A percentile compares a stretch with the other conserved stretches of the same genome.
These are phyloP conservation scores for Mythimna impura DNA, from an alignment of 2,888 invertebrate species.

Conservation along the genomic window DNA sequence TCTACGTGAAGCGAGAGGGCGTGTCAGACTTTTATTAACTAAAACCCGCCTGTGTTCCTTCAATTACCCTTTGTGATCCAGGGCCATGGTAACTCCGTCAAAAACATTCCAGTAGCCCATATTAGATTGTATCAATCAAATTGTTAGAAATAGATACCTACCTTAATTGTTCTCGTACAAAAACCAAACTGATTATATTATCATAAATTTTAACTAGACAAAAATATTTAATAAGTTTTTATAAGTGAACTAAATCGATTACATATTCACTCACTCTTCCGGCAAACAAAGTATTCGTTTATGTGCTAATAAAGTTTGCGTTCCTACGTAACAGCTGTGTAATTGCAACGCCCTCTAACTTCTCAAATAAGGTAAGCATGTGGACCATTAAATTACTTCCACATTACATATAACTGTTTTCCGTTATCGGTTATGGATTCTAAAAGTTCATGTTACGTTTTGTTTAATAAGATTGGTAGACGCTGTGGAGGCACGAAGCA, in stretches of 20 bases:
- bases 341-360: conserved; percentile 36
- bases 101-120: no score
- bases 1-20: no score
- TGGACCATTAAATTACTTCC: conserved; percentile 62
- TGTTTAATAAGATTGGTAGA: conserved; percentile 1
- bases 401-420: conserved; percentile 61
- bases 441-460: conserved; percentile 33
- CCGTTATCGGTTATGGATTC: conserved; percentile 38
- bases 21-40: no score
- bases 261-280: conserved; percentile 33
- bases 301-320: conserved; percentile 26
- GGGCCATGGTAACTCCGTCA: no score
- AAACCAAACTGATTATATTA: conserved; percentile 30
- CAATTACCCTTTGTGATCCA: no score
- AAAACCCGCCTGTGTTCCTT: no score
- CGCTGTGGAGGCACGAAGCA: not conserved
- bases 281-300: conserved; percentile 15
- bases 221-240: conserved; percentile 24
- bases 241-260: conserved; percentile 18
- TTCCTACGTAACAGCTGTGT: conserved; percentile 33
- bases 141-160: conserved; percentile 2
- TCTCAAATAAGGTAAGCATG: conserved; percentile 39
- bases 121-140: not conserved
- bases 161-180: conserved; percentile 6
- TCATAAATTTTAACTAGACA: conserved; percentile 21